Percentiles rank a stretch among this genome's conserved stretches.
Conservation (phyloP, 2,888 invertebrate genomes). For the Griposia aprilina region DNA sequence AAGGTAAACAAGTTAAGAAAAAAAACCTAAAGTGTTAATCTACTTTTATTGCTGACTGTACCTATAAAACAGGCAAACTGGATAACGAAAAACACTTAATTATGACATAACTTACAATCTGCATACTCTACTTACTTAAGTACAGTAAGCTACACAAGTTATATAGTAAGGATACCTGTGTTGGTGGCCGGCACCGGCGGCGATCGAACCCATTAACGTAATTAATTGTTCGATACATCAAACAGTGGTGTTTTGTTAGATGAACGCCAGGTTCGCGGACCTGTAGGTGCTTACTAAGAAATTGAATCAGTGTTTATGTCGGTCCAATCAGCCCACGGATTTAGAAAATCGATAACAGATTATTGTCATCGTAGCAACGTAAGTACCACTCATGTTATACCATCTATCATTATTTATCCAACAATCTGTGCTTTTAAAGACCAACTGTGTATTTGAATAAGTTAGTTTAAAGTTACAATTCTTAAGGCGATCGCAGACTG, state of each 20-base stretch:
- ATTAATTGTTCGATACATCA: constrained; percentile 39
- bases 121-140: not conserved
- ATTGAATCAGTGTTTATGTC: not conserved
- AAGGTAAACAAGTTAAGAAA: too few species aligned
- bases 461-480: too few species aligned
- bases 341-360: not conserved
- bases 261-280: not conserved
- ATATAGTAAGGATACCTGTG: not conserved
- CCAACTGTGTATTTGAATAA: too few species aligned
- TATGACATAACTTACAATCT: not conserved
- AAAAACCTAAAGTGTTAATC: too few species aligned
- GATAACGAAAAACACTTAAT: not conserved
- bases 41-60: not conserved
- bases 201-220: constrained; percentile 27
- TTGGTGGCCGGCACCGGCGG: not conserved
- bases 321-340: not conserved
- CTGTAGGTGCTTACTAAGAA: not conserved
- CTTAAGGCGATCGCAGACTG: too few species aligned
- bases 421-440: not conserved
- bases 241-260: constrained; percentile 29
- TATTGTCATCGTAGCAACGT: not conserved
- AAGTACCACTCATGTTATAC: not conserved
- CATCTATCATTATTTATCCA: not conserved
- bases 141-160: not conserved
- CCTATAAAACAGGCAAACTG: not conserved